Conservation (phyloP, 2,888 invertebrate species). For the Drosophila prostipennis region DNA sequence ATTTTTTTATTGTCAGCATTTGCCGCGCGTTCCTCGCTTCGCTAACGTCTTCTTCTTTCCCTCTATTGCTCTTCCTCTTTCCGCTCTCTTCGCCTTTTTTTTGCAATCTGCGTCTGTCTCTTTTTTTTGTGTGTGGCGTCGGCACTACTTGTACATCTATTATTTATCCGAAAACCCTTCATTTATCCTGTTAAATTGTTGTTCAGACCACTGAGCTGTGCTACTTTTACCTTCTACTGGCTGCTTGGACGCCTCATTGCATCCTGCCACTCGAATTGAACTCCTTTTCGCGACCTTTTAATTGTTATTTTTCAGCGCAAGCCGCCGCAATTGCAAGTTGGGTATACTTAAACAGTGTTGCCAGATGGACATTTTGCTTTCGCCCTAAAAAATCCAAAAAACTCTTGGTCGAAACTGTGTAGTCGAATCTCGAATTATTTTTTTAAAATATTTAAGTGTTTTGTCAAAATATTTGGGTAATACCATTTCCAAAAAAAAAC, state of each 20-base stretch:
- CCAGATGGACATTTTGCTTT: no score
- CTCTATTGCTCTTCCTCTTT: slow-evolving; percentile 9
- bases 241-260: not conserved
- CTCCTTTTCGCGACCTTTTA: not conserved
- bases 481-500: no score
- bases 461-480: no score
- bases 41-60: slow-evolving; percentile 23
- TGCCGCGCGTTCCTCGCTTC: slow-evolving; percentile 36
- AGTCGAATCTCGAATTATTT: no score
- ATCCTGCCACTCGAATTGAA: slow-evolving; percentile 1
- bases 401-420: no score
- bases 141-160: slow-evolving; percentile 20
- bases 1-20: slow-evolving; percentile 19
- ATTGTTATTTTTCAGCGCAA: slow-evolving; percentile 36
- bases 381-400: no score
- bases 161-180: slow-evolving; percentile 13
- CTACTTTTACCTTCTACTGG: slow-evolving; percentile 1
- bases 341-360: no score
- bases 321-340: slow-evolving; percentile 71
- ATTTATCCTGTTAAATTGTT: not conserved
- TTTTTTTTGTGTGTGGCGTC: slow-evolving; percentile 36
- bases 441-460: no score
- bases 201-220: no score
- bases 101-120: slow-evolving; percentile 26
- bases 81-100: slow-evolving; percentile 19